Percentiles rank a stretch among this genome's conserved stretches.
Conservation (phyloP, 1,140 invertebrate genomes). For the Ceratoteleas bidentatus region DNA sequence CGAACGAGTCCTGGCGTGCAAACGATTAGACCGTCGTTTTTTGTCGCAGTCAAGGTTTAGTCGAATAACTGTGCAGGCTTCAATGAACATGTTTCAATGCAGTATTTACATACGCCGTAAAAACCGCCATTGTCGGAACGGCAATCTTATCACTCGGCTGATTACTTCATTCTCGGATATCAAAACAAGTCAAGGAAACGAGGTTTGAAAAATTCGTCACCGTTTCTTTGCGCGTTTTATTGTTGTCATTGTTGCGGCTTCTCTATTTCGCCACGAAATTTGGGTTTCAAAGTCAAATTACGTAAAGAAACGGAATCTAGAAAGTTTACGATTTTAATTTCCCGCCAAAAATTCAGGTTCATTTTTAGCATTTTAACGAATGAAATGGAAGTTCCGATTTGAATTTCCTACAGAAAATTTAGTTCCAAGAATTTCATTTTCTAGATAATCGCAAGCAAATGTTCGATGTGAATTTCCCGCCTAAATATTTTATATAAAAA, state of each 20-base stretch:
- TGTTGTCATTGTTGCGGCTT: too few relatives aligned
- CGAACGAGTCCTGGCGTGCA: neutral
- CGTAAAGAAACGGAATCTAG: neutral
- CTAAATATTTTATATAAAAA: too few relatives aligned
- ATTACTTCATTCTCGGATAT: conserved; percentile 49
- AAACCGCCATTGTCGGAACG: conserved; percentile 34
- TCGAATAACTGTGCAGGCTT: conserved; percentile 22
- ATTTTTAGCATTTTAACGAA: neutral
- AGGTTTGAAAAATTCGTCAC: conserved; percentile 1
- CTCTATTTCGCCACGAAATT: too few relatives aligned
- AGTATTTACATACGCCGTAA: conserved; percentile 29
- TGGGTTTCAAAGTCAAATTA: neutral
- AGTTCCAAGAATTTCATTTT: too few relatives aligned
- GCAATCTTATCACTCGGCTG: conserved; percentile 44
- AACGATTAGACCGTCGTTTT: neutral
- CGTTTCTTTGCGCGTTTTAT: neutral
- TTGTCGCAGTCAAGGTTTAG: conserved; percentile 25
- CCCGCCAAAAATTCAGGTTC: neutral
- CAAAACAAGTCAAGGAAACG: conserved; percentile 52
- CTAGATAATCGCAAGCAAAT: too few relatives aligned
- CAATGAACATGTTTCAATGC: neutral
- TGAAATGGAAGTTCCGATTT: too few relatives aligned
- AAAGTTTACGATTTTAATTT: conserved; percentile 1
- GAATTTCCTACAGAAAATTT: too few relatives aligned
- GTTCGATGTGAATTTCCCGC: too few relatives aligned